A percentile compares a stretch with the other conserved stretches of the same genome.
These are phyloP conservation scores for Eulemur macaco DNA, from an alignment of 2,113 vertebrate species.

Conservation along the genomic window DNA sequence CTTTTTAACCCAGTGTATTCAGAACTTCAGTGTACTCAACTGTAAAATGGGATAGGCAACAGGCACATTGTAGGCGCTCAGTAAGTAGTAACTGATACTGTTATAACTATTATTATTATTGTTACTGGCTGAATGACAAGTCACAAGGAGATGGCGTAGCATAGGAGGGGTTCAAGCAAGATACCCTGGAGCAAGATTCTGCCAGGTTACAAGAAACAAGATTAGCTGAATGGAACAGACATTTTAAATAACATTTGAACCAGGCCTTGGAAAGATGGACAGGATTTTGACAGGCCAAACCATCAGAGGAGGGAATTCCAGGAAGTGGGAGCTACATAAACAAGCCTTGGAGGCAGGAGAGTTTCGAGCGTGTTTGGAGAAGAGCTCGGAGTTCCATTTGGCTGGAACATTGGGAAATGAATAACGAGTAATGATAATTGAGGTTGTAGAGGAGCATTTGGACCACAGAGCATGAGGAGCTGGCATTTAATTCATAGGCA, in stretches of 20 bases:
- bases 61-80: not conserved
- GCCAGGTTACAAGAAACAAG: not conserved
- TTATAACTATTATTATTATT: not conserved
- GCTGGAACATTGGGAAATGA: slow-evolving; percentile 43
- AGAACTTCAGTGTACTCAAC: not conserved
- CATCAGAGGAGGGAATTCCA: not conserved
- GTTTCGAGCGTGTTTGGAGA: not conserved
- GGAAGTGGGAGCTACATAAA: not conserved
- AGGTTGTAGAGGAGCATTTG: slow-evolving; percentile 60
- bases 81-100: not conserved
- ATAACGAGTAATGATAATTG: slow-evolving; percentile 48
- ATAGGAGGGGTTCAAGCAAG: not conserved
- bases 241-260: not conserved
- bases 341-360: not conserved
- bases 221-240: not conserved
- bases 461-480: slow-evolving; percentile 34
- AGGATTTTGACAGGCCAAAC: not conserved
- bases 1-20: not conserved
- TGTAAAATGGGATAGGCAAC: not conserved
- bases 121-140: not conserved
- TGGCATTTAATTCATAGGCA: slow-evolving; percentile 65
- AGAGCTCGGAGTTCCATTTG: slow-evolving; percentile 17
- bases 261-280: not conserved
- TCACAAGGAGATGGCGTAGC: not conserved
- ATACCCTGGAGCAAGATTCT: not conserved